These are phyloP conservation scores for Macquaria australasica DNA, from an alignment of 2,113 vertebrate genomes.

Conservation along the genomic window DNA sequence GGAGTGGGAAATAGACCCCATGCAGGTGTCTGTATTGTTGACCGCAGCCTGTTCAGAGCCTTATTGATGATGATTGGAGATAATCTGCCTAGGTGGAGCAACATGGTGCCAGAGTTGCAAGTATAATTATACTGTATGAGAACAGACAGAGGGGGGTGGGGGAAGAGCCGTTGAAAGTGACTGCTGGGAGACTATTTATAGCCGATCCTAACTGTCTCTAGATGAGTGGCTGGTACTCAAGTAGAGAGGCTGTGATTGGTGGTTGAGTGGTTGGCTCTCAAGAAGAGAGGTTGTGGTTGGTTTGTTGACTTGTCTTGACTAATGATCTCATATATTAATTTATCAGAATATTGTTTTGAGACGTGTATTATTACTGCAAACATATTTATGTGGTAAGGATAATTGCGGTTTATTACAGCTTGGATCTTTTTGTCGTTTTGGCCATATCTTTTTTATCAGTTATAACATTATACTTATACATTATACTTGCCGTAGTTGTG, in stretches of 20 bases:
- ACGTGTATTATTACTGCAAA: background rate
- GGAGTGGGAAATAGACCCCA: constrained; percentile 10
- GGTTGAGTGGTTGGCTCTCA: constrained; percentile 10
- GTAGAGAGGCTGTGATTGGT: constrained; percentile 34
- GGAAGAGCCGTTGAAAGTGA: constrained; percentile 17
- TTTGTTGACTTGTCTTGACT: background rate
- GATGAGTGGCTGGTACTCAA: constrained; percentile 47
- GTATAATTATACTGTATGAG: constrained; percentile 56
- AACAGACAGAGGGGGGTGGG: background rate
- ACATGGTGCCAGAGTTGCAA: constrained; percentile 43
- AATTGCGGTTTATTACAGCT: background rate
- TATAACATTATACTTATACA: background rate
- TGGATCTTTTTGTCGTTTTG: too few relatives aligned
- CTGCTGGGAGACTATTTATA: constrained; percentile 60
- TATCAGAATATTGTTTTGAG: background rate
- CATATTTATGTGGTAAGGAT: background rate
- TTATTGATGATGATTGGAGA: constrained; percentile 69
- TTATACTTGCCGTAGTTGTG: background rate
- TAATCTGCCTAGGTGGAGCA: constrained; percentile 64
- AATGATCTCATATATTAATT: background rate
- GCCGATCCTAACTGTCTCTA: constrained; percentile 30
- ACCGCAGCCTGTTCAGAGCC: constrained; percentile 35
- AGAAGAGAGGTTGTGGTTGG: constrained; percentile 11
- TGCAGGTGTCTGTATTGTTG: constrained; percentile 57
- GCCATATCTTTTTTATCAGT: background rate